Percentiles rank a stretch among this genome's conserved stretches.
phyloP scores from a whole-genome alignment of 2,113 vertebrate genomes.

The Aleadryas rufinucha region DNA sequence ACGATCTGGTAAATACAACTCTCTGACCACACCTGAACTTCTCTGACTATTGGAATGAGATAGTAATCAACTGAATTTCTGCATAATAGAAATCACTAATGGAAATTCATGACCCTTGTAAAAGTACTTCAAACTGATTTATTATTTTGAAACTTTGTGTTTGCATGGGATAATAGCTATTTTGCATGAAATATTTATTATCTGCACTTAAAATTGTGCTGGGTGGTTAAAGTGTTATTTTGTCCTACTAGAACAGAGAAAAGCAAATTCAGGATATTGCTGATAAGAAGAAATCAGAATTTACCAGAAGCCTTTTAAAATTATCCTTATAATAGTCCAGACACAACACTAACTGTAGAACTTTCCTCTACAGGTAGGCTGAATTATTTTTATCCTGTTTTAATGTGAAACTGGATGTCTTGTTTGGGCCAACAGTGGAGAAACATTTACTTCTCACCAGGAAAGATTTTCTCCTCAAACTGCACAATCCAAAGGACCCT shows the following conservation, averaged over 20 bases:
- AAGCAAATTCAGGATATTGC: background rate
- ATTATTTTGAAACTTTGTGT: background rate
- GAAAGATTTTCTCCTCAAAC: background rate
- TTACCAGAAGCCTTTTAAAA: background rate
- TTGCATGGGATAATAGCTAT: background rate
- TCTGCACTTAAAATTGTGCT: background rate
- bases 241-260: background rate
- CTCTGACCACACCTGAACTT: background rate
- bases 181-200: slow-evolving; percentile 7
- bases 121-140: background rate
- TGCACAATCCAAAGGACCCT: background rate
- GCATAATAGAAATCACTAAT: background rate
- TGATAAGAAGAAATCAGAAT: background rate
- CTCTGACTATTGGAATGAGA: background rate
- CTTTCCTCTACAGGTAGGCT: background rate
- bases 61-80: background rate
- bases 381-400: background rate
- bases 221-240: background rate
- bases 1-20: background rate
- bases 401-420: background rate
- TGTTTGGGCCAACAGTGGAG: background rate
- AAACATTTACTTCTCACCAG: background rate
- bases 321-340: background rate
- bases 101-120: background rate
- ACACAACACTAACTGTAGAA: background rate